Percentiles rank a stretch among this genome's conserved stretches.
Evolutionary conservation across 1,140 invertebrate species (phyloP).

Genomic region (Pomacea maculata): DNA sequence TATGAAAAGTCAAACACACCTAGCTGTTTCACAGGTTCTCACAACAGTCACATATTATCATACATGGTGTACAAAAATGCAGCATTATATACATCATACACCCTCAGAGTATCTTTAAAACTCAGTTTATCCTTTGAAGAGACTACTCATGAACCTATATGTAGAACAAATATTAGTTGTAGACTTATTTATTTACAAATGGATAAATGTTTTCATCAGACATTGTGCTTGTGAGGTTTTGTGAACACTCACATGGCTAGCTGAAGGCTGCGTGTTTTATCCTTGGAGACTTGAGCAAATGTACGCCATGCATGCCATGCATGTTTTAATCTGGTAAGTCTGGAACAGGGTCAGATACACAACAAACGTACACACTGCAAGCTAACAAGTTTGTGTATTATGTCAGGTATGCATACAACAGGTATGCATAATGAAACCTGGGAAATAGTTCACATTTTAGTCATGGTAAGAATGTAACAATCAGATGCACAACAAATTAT

Average conservation of each 20-base stretch:
- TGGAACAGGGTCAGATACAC: constrained; percentile 9
- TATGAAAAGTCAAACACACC: no score
- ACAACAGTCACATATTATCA: no score
- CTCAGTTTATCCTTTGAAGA: no score
- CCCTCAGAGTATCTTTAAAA: no score
- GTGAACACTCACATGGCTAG: constrained; percentile 14
- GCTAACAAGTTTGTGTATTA: background rate
- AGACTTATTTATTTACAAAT: no score
- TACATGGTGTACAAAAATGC: no score
- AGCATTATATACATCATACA: no score
- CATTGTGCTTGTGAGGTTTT: background rate
- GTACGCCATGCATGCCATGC: constrained; percentile 8
- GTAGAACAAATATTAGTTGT: no score
- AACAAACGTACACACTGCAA: background rate
- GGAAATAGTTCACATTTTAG: background rate
- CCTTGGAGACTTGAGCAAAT: constrained; percentile 9
- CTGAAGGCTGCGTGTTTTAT: constrained; percentile 10
- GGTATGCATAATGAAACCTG: background rate
- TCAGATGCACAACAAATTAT: background rate
- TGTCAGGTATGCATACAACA: background rate
- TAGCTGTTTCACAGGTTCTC: no score
- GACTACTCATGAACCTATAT: no score
- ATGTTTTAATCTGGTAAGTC: constrained; percentile 7
- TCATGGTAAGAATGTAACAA: background rate
- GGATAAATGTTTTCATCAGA: no score